Conservation (phyloP, 2,113 vertebrate genomes). For the Scomber colias region DNA sequence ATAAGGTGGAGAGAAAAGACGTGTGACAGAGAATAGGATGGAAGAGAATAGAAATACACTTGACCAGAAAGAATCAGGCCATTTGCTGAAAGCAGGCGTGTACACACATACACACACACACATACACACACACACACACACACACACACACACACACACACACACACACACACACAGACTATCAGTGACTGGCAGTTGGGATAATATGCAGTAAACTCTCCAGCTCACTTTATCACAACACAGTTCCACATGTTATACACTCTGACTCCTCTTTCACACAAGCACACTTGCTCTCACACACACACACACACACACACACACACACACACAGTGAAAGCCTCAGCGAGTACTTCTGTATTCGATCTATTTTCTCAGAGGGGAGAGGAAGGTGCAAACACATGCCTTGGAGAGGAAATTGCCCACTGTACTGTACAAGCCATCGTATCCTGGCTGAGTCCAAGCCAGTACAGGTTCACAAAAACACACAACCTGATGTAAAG, state of each 20-base stretch:
- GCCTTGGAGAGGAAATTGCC: constrained; percentile 35
- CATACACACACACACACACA: constrained; percentile 23
- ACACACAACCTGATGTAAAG: constrained; percentile 44
- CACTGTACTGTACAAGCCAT: constrained; percentile 27
- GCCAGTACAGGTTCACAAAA: constrained; percentile 53
- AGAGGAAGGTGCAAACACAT: constrained; percentile 44
- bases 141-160: constrained; percentile 20
- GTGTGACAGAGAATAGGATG: constrained; percentile 30
- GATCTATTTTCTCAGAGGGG: constrained; percentile 37
- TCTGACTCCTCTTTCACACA: neutral
- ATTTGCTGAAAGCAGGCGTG: constrained; percentile 34
- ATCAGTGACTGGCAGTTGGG: too few relatives aligned
- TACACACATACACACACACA: neutral
- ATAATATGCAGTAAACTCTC: too few relatives aligned
- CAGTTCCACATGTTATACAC: too few relatives aligned
- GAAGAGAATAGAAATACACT: constrained; percentile 47
- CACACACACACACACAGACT: constrained; percentile 26
- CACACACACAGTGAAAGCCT: constrained; percentile 36
- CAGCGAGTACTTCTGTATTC: constrained; percentile 26
- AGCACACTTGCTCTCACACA: neutral
- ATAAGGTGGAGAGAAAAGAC: constrained; percentile 9
- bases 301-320: constrained; percentile 29
- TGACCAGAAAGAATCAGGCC: constrained; percentile 34
- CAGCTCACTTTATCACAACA: too few relatives aligned
- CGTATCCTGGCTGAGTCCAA: constrained; percentile 37